These are phyloP conservation scores for Drosophila incognita DNA, from an alignment of 2,888 invertebrate species.

Conservation along the genomic window DNA sequence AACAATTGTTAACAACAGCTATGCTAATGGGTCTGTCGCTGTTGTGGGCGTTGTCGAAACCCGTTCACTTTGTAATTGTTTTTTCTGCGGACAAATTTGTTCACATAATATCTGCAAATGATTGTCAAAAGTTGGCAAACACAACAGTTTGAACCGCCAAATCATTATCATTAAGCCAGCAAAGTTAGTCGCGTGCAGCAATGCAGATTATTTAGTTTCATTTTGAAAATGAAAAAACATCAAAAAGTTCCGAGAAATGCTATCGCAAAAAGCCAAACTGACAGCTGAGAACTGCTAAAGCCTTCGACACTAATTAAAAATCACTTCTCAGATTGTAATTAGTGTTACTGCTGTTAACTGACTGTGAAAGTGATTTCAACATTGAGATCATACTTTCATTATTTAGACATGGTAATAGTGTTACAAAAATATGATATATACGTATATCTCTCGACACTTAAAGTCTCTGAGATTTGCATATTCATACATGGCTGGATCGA, in stretches of 20 bases:
- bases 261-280: background rate
- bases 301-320: background rate
- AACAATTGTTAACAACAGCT: slow-evolving; percentile 3
- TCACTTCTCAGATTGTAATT: background rate
- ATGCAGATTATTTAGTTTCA: slow-evolving; percentile 7
- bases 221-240: background rate
- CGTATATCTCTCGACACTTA: background rate
- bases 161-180: slow-evolving; percentile 3
- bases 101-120: slow-evolving; percentile 24
- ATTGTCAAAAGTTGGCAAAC: slow-evolving; percentile 24
- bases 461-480: background rate
- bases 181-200: background rate
- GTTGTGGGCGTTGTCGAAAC: background rate
- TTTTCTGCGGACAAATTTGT: slow-evolving; percentile 4
- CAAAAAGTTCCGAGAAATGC: background rate
- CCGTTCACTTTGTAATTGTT: background rate
- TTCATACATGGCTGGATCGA: background rate
- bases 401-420: background rate
- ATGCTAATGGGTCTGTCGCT: slow-evolving; percentile 1
- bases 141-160: slow-evolving; percentile 13
- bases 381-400: background rate
- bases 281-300: background rate
- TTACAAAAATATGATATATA: background rate
- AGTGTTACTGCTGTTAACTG: too few relatives aligned
- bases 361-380: background rate